A percentile compares a stretch with the other conserved stretches of the same genome.
Evolutionary conservation across 1,140 invertebrate genomes (phyloP).

Genomic region (Belonocnema kinseyi): DNA sequence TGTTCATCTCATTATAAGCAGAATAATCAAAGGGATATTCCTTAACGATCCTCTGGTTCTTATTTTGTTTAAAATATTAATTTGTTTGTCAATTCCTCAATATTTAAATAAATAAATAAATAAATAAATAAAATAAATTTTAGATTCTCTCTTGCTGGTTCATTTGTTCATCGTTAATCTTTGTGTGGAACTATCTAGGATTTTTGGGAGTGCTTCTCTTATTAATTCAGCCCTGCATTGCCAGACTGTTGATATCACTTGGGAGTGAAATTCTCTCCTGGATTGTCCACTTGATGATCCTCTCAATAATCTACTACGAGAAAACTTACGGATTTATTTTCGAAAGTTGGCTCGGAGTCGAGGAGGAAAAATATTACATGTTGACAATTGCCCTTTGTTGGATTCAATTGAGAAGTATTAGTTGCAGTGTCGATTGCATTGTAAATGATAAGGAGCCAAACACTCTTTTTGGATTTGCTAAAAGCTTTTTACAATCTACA

Average conservation of each 20-base stretch:
- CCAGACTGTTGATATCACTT: slow-evolving; percentile 63
- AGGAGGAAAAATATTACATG: slow-evolving; percentile 67
- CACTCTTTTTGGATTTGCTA: slow-evolving; percentile 55
- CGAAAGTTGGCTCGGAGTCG: slow-evolving; percentile 55
- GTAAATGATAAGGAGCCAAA: slow-evolving; percentile 51
- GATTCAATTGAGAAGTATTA: slow-evolving; percentile 77
- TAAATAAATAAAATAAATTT: slow-evolving; percentile 33
- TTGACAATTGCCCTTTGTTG: slow-evolving; percentile 74
- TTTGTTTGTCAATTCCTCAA: too few species aligned
- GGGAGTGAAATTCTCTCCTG: slow-evolving; percentile 64
- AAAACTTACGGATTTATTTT: slow-evolving; percentile 61
- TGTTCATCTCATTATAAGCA: slow-evolving; percentile 67
- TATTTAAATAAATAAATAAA: too few species aligned
- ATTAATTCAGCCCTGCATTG: slow-evolving; percentile 65
- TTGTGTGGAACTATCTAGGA: slow-evolving; percentile 63
- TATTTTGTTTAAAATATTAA: neutral
- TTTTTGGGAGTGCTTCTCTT: slow-evolving; percentile 60
- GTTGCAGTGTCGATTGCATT: slow-evolving; percentile 75
- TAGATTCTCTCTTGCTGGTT: slow-evolving; percentile 68
- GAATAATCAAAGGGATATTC: slow-evolving; percentile 59
- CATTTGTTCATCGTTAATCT: slow-evolving; percentile 57
- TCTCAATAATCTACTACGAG: slow-evolving; percentile 65
- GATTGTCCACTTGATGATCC: slow-evolving; percentile 62
- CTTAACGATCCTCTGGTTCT: slow-evolving; percentile 43
- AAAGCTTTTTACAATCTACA: slow-evolving; percentile 74